Base-by-base conservation (phyloP, 2,113 vertebrate species). In the Brachyistius frenatus region DNA sequence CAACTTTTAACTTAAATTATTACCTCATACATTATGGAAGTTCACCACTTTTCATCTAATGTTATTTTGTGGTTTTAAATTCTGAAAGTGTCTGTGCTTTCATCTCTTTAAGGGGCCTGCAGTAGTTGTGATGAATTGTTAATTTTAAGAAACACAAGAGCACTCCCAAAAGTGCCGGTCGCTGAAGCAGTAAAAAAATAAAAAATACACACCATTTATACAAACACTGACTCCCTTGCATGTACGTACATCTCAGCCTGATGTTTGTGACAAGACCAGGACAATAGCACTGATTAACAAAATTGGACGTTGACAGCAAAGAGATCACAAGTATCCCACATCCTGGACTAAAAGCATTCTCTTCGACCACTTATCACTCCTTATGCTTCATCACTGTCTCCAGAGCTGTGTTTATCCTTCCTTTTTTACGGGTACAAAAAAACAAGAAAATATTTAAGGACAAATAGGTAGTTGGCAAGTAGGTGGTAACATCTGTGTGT, bases 241-340 rank as follows among this genome's bases (percentile, higher is more conserved):
- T 23, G 23, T 23, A 46, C 33, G 33, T 32, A 33, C n/a, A 35
- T 49, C 23, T 30, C 14, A 39, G 52, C 36, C 57, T 35, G 55
- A 54, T 56, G 53, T 65, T 39, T 58, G 46, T 33, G 46, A 78
- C 55, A 47, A 36, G 60, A 46, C n/a, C 8, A 4, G 68, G 57
- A 89, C 84, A 89, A 87, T 84, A 69, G 79, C 57, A 10, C 54
- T 90, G 86, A 91, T 88, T 88, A 68, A 76, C 83, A 67, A 76
- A 83, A 89, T 64, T 85, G 63, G 44, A 65, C 7, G 5, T 68
- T 61, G 77, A 53, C 63, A 47, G 33, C 47, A 54, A 75, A 78
- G 61, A 76, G 41, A 70, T 75, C 61, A 66, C 53, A 73, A 85
- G 73, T 44, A 87, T 71, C 71, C 70, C 46, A 39, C 49, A 74